Base-by-base conservation (phyloP, 2,888 invertebrate genomes). In the Eurois occulta region DNA sequence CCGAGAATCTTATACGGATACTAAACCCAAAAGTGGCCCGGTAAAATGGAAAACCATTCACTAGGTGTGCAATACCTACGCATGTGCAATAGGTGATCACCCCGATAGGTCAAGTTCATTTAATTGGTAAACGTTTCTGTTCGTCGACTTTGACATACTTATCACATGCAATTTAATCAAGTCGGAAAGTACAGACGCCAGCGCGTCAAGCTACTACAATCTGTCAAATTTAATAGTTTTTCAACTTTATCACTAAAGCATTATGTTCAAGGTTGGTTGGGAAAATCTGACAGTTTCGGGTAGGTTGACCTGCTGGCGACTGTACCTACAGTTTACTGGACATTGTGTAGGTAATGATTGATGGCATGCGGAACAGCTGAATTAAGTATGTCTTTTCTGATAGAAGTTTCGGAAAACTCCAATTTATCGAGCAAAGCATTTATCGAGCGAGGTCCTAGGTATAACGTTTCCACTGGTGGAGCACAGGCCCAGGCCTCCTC, bases 71-170 rank as follows among this genome's bases (percentile, higher is more conserved):
- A 80, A 52, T 52, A n/a, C n/a, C n/a, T n/a, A 35, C n/a, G 52
- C 78, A 66, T 52, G 48, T 78, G 84, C 71, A 84, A 84, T 78
- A 78, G 83, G 70, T 66, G 60, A 67, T 62, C 58, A 70, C 65
- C 55, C 69, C 28, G 38, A 80, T 73, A 81, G 80, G 72, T 81
- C 85, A 81, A 81, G 84, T 79, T 81, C 70, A 78, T 67, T 62
- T 58, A 67, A 66, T 69, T 85, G 55, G 69, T 72, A 72, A 85
- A 69, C 6, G 35, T 67, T 28, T 38, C 24, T 72, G 32, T 79
- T 28, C 28, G 52, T 21, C 52, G 81, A 35, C 85, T 81, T 85
- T 85, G 81, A 81, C 85, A 84, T 52, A 81, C 85, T 48, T 84
- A 69, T 18, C 16, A 55, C 69, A 79, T 43, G 65, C 72, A 55